Percentiles rank a stretch among this genome's conserved stretches.
Conservation (phyloP, 2,113 vertebrate genomes). For the Benitochromis conjunctus region DNA sequence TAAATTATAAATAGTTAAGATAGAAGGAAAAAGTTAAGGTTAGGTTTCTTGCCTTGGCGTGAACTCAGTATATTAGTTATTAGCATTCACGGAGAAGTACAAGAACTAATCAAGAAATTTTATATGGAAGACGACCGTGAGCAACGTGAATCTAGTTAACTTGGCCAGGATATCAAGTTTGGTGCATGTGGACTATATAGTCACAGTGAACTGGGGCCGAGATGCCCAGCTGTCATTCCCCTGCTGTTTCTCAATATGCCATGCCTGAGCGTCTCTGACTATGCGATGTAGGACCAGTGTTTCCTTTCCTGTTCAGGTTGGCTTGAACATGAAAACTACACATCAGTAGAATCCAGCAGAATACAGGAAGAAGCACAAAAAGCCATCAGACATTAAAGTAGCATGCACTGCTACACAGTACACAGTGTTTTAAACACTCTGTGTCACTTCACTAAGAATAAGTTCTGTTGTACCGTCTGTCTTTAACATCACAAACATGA, state of each 20-base stretch:
- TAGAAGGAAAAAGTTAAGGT: not conserved
- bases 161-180: not conserved
- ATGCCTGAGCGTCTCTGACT: not conserved
- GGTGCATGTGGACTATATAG: not conserved
- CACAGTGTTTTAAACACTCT: not conserved
- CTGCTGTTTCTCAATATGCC: not conserved
- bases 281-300: fast-evolving
- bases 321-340: not conserved
- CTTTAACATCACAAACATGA: not conserved
- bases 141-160: not conserved
- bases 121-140: not conserved
- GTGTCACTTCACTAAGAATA: too few species aligned
- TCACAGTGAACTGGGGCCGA: too few species aligned
- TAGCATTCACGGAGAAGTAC: not conserved
- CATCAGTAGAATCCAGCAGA: not conserved
- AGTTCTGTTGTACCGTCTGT: not conserved
- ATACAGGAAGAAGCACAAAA: not conserved
- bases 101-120: not conserved
- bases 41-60: too few species aligned
- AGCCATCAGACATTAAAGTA: not conserved
- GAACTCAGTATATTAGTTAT: not conserved
- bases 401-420: not conserved
- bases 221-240: not conserved
- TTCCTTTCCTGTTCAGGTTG: not conserved
- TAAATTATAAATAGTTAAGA: too few species aligned